Percentiles rank a stretch among this genome's conserved stretches.
These are phyloP conservation scores for Falco rusticolus DNA, from an alignment of 2,797 vertebrate genomes.

Conservation along the genomic window DNA sequence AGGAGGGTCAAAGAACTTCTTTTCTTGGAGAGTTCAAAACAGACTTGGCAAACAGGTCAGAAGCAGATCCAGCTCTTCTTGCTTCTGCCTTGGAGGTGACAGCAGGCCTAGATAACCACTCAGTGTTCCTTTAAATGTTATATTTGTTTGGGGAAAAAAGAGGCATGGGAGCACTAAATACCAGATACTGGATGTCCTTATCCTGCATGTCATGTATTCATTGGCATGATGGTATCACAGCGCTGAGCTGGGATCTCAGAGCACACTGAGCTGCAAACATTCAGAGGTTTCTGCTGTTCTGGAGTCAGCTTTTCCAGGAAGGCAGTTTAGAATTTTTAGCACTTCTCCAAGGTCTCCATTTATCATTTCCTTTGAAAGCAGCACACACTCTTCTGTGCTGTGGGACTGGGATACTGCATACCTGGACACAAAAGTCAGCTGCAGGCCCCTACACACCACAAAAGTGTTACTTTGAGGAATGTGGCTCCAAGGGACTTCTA, in stretches of 20 bases:
- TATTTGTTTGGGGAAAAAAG: neutral
- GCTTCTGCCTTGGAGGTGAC: neutral
- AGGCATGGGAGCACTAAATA: neutral
- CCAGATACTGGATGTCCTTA: neutral
- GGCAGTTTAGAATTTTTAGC: neutral
- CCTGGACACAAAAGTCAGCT: neutral
- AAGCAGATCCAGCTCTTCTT: neutral
- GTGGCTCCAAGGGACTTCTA: neutral
- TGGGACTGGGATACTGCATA: neutral
- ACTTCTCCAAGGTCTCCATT: neutral
- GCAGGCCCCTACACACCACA: neutral
- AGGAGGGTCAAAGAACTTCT: neutral
- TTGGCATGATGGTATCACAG: neutral
- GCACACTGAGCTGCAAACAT: neutral
- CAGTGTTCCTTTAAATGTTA: neutral
- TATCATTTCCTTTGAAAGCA: neutral
- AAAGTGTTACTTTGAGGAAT: neutral
- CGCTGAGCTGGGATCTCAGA: neutral
- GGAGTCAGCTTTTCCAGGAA: neutral
- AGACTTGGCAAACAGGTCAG: neutral
- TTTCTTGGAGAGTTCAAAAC: neutral
- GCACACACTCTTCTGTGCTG: fast-evolving
- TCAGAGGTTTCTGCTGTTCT: neutral
- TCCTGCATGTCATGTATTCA: neutral
- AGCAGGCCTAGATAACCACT: neutral